These are phyloP conservation scores for Lamprotornis superbus DNA, from an alignment of 2,113 vertebrate species.

Conservation along the genomic window DNA sequence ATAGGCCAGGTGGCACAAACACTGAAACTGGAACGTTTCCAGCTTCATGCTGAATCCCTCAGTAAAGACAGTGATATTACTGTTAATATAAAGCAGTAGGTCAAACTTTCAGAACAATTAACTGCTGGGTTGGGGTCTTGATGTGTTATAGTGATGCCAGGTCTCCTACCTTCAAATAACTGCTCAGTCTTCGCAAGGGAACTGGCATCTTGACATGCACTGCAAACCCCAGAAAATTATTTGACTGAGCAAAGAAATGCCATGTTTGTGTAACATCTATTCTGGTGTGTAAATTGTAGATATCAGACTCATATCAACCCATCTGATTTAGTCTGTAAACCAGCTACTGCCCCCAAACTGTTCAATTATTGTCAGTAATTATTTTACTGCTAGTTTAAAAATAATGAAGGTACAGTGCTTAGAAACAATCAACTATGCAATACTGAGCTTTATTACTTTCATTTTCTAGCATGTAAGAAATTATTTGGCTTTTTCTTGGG, in stretches of 20 bases:
- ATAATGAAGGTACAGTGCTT: neutral
- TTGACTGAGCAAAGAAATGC: neutral
- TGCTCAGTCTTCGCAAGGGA: neutral
- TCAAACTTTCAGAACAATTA: neutral
- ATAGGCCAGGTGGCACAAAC: neutral
- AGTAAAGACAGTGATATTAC: neutral
- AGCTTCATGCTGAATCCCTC: neutral
- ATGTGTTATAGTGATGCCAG: neutral
- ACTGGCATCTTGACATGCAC: neutral
- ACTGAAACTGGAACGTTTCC: neutral
- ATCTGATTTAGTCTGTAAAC: neutral
- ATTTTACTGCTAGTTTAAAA: conserved; percentile 25
- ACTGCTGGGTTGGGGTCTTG: neutral
- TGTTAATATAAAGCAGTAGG: neutral
- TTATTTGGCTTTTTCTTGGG: conserved; percentile 6
- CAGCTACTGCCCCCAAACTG: neutral
- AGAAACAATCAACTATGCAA: conserved; percentile 16
- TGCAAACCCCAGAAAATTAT: neutral
- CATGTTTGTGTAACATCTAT: neutral
- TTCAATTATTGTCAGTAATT: neutral
- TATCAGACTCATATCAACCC: neutral
- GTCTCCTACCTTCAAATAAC: neutral
- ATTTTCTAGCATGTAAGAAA: neutral
- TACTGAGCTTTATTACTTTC: neutral
- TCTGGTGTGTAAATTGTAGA: neutral